These are phyloP conservation scores for Lutjanus argentimaculatus DNA, from an alignment of 2,797 vertebrate species.

Conservation along the genomic window DNA sequence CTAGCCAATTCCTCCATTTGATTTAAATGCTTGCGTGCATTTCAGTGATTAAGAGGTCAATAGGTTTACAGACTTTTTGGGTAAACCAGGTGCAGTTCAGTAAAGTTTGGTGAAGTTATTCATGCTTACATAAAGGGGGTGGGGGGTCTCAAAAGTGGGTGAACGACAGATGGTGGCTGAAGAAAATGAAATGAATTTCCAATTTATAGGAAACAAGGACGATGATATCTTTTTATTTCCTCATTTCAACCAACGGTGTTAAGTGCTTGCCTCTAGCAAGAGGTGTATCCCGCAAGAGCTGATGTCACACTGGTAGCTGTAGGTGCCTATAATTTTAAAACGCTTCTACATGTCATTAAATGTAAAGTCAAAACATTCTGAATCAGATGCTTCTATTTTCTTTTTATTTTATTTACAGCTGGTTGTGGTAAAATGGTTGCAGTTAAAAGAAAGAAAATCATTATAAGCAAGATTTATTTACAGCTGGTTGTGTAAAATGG, in stretches of 20 bases:
- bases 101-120: neutral
- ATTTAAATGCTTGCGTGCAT: slow-evolving; percentile 14
- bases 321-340: neutral
- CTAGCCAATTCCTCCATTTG: neutral
- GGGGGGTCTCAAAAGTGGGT: too few species aligned
- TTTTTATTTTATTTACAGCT: neutral
- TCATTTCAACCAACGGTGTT: neutral
- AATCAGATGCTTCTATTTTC: neutral
- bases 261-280: neutral
- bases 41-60: neutral
- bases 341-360: neutral
- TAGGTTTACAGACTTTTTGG: neutral
- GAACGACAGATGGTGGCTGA: too few species aligned
- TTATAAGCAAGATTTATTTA: too few species aligned
- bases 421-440: neutral
- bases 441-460: neutral
- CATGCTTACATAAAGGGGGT: neutral
- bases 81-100: neutral
- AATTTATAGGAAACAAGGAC: neutral
- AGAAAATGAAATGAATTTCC: neutral
- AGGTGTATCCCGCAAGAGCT: neutral
- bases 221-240: neutral
- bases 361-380: neutral
- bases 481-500: neutral
- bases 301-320: neutral